A percentile compares a stretch with the other conserved stretches of the same genome.
phyloP scores from a whole-genome alignment of 2,888 invertebrate species.

The Antheraea yamamai region DNA sequence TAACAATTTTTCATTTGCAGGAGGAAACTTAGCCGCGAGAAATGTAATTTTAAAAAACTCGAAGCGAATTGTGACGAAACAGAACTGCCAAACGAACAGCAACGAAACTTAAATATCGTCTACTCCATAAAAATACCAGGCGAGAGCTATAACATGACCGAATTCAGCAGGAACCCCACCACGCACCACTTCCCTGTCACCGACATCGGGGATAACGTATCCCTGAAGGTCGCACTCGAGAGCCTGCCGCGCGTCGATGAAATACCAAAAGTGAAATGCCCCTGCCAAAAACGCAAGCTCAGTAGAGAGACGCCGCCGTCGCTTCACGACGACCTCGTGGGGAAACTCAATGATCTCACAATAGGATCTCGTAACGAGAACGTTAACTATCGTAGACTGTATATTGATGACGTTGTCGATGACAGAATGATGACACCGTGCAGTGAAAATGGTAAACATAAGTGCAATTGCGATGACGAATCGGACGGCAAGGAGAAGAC shows the following conservation, averaged over 20 bases:
- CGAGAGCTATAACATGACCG: constrained; percentile 79
- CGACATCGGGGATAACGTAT: constrained; percentile 84
- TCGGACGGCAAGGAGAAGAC: constrained; percentile 74
- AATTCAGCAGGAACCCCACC: constrained; percentile 81
- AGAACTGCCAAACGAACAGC: constrained; percentile 47
- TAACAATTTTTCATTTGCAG: constrained; percentile 43
- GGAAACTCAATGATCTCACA: constrained; percentile 74
- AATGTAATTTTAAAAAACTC: constrained; percentile 75
- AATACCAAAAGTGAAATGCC: constrained; percentile 83
- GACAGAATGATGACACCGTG: constrained; percentile 88
- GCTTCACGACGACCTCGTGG: constrained; percentile 64
- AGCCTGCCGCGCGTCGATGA: constrained; percentile 89
- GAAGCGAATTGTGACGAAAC: constrained; percentile 71
- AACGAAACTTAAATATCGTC: constrained; percentile 79
- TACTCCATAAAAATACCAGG: constrained; percentile 87
- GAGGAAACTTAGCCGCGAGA: constrained; percentile 75
- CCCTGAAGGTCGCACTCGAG: constrained; percentile 83
- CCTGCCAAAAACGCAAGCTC: constrained; percentile 63
- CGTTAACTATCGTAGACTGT: constrained; percentile 20
- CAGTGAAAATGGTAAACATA: constrained; percentile 89
- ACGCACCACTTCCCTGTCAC: constrained; percentile 89
- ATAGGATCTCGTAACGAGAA: constrained; percentile 51
- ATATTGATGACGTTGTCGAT: constrained; percentile 75
- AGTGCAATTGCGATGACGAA: constrained; percentile 88
- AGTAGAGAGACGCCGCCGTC: constrained; percentile 59